phyloP scores from a whole-genome alignment of 2,888 invertebrate genomes.

The Cryptocheilus praepositus region DNA sequence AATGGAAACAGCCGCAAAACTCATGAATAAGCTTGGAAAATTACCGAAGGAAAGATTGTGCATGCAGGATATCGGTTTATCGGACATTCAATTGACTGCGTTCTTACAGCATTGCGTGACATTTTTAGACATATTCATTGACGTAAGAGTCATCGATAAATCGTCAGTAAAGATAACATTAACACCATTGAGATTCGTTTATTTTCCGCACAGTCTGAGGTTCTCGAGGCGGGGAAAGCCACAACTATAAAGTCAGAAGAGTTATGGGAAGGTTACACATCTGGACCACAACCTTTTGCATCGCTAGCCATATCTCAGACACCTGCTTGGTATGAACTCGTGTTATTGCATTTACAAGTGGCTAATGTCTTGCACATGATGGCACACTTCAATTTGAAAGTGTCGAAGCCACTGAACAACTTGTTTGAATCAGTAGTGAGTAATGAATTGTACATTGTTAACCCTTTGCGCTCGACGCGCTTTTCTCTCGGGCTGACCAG shows the following conservation, averaged over 20 bases:
- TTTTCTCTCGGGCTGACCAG: no score
- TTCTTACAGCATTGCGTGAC: slow-evolving; percentile 74
- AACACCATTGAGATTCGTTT: neutral
- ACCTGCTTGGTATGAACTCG: slow-evolving; percentile 83
- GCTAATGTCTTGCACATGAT: slow-evolving; percentile 86
- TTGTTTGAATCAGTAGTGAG: slow-evolving; percentile 86
- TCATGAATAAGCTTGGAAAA: slow-evolving; percentile 89
- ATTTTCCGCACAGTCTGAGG: neutral
- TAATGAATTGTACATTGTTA: slow-evolving; percentile 22
- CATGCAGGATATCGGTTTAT: slow-evolving; percentile 84
- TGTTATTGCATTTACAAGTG: slow-evolving; percentile 88
- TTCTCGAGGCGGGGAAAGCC: slow-evolving; percentile 72
- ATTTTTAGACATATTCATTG: slow-evolving; percentile 78
- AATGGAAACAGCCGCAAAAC: slow-evolving; percentile 84
- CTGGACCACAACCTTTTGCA: slow-evolving; percentile 81
- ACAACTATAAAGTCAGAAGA: slow-evolving; percentile 78
- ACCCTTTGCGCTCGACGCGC: no score
- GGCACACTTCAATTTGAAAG: slow-evolving; percentile 85
- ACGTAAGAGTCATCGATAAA: slow-evolving; percentile 72
- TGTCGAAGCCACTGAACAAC: slow-evolving; percentile 82
- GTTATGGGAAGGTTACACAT: slow-evolving; percentile 79
- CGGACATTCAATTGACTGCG: slow-evolving; percentile 77
- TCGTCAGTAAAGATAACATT: slow-evolving; percentile 15
- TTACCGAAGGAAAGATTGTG: slow-evolving; percentile 90
- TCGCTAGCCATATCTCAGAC: slow-evolving; percentile 87